Evolutionary conservation across 2,888 invertebrate genomes (phyloP), one percentile per base, ranked within the genome.

Genomic region (Agapetus fuscipes): DNA sequence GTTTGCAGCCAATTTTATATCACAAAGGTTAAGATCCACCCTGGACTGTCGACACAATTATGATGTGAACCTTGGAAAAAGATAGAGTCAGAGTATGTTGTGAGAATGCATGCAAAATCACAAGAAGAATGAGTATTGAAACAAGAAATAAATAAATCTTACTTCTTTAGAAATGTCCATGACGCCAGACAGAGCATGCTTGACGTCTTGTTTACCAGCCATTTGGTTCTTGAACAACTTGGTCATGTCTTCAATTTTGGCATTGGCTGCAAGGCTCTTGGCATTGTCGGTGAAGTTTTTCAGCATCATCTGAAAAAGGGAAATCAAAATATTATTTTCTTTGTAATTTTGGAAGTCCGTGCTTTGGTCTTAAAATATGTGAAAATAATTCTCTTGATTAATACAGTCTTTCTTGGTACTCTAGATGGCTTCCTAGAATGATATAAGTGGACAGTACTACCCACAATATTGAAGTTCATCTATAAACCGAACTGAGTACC

Each of bases 161-260:
- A 67, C 75, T 61, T 80, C 80, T 58, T 80, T 78, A 2, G 78
- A 79, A 54, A 83, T 80, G 58, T 91, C 94, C 89, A 94, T 94
- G 37, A 95, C 94, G 32, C 93, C 94, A 48, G 88, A 90, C 14
- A 91, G 70, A 1, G 90, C 89, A 58, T 86, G 89, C 59, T 90
- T 91, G 35, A 91, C 87, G 56, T 90, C 90, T 55, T 89, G 89
- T 57, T 89, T 89, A 28, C 90, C 90, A 34, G 88, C 85, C 65
- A 95, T 87, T 55, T 85, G 84, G 55, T 87, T 93, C 62, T 96
- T 91, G 67, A 98, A 88, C 34, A 96, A 66, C 51, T 93, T 80
- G 34, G 94, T 93, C 85, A 98, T 93, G 56, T 97, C 98, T 63
- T 96, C 96, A 47, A 98, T 96, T 71, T 95, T 96, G 6, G 97